A percentile compares a stretch with the other conserved stretches of the same genome.
phyloP scores from a whole-genome alignment of 2,113 vertebrate genomes.

The Psophia crepitans region DNA sequence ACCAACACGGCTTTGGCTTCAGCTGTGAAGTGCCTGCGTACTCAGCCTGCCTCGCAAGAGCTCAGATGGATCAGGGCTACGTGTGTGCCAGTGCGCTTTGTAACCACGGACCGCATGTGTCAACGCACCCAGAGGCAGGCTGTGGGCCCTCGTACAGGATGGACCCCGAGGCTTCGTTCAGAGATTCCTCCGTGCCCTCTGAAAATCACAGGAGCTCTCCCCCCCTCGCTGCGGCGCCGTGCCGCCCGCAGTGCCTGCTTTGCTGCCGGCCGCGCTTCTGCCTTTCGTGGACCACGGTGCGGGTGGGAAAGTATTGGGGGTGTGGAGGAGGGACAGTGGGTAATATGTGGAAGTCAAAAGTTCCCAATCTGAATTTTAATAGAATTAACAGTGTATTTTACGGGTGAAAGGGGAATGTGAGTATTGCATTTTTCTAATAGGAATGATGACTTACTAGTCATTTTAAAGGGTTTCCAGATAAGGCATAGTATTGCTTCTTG shows the following conservation, averaged over 20 bases:
- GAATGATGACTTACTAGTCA: not conserved
- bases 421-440: not conserved
- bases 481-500: not conserved
- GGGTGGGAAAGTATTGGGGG: not conserved
- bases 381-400: not conserved
- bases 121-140: not conserved
- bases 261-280: not conserved
- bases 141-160: not conserved
- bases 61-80: not conserved
- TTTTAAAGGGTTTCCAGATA: not conserved
- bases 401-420: not conserved
- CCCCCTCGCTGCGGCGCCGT: accelerated
- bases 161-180: not conserved
- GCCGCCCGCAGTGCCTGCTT: not conserved
- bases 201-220: not conserved
- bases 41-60: not conserved
- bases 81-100: not conserved
- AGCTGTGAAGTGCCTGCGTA: not conserved
- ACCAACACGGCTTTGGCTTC: not conserved
- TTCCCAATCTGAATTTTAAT: not conserved
- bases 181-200: not conserved
- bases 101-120: not conserved
- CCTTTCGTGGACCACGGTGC: not conserved
- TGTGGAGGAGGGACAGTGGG: not conserved
- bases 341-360: not conserved